Evolutionary conservation across 2,888 invertebrate species (phyloP).

Genomic region (Luperina testacea): DNA sequence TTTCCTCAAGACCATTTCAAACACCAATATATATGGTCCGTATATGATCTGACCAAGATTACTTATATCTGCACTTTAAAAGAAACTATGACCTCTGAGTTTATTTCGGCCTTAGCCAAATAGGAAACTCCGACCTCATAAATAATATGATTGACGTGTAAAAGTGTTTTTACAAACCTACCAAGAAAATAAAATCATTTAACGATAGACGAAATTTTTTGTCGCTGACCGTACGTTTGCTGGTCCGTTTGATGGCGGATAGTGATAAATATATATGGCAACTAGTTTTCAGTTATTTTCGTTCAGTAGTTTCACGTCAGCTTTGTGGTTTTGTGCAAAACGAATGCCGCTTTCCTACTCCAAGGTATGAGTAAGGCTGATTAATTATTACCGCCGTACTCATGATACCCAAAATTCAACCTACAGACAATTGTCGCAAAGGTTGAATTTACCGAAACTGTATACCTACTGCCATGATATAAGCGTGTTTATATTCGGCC

Average conservation of each 20-base stretch:
- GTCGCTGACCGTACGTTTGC: background rate
- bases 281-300: constrained; percentile 9
- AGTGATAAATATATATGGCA: constrained; percentile 4
- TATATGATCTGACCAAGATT: too few species aligned
- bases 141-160: background rate
- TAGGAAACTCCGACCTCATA: background rate
- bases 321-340: constrained; percentile 11
- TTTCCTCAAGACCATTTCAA: too few species aligned
- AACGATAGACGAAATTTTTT: background rate
- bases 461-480: background rate
- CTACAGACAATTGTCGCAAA: too few species aligned
- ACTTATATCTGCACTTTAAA: too few species aligned
- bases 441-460: background rate
- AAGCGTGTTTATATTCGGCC: background rate
- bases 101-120: background rate
- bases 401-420: background rate
- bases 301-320: background rate
- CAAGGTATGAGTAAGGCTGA: background rate
- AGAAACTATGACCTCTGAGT: too few species aligned
- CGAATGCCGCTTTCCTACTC: background rate
- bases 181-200: background rate
- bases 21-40: too few species aligned
- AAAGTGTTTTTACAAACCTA: background rate
- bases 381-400: background rate
- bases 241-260: constrained; percentile 9